phyloP scores from a whole-genome alignment of 2,113 vertebrate species.

The Callipepla squamata region DNA sequence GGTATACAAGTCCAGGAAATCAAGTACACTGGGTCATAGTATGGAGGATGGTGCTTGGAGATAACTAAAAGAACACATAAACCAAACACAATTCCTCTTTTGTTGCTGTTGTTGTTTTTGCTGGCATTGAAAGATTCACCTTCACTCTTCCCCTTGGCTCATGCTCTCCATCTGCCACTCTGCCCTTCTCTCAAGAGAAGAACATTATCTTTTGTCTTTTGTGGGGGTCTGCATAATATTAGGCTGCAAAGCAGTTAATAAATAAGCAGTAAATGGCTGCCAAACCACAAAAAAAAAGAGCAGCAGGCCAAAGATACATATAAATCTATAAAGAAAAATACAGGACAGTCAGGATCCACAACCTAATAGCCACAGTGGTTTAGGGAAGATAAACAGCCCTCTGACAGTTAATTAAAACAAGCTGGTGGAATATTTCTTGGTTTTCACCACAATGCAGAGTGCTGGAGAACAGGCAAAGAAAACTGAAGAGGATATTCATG shows the following conservation, averaged over 20 bases:
- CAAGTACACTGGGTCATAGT: not conserved
- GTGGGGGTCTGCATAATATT: not conserved
- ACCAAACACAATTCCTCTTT: not conserved
- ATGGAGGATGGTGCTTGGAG: accelerated
- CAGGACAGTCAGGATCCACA: not conserved
- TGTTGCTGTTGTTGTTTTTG: not conserved
- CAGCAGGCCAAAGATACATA: not conserved
- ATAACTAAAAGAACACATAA: not conserved
- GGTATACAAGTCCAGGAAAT: not conserved
- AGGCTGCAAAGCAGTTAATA: not conserved
- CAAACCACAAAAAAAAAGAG: slow-evolving; percentile 8
- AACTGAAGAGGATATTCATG: not conserved
- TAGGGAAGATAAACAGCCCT: slow-evolving; percentile 14
- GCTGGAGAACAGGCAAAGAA: not conserved
- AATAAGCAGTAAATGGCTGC: not conserved
- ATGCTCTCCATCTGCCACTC: not conserved
- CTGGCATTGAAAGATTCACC: not conserved
- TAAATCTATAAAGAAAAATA: not conserved
- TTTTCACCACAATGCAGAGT: not conserved
- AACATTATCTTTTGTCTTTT: not conserved
- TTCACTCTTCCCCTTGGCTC: not conserved
- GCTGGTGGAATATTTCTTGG: not conserved
- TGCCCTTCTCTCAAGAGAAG: not conserved
- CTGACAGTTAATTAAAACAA: not conserved
- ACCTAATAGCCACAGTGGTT: not conserved